Base-by-base conservation (phyloP, 2,888 invertebrate genomes). In the Parnassius mnemosyne region DNA sequence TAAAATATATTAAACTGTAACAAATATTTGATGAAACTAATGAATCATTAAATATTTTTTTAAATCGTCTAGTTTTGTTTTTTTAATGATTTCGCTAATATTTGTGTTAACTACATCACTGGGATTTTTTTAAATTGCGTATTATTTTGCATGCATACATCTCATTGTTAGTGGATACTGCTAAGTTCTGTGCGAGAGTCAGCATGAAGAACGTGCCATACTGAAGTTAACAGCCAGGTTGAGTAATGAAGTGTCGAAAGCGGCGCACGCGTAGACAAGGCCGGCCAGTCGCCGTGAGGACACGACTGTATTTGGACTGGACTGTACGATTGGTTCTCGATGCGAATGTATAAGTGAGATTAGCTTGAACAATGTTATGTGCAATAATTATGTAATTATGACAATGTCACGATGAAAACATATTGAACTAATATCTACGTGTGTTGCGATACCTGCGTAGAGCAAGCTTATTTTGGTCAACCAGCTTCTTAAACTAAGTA, bases 181-280 rank as follows among this genome's bases (percentile, higher is more conserved):
- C 12, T 44, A 44, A 16, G 58, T 52, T 52, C 52, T 47, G 55
- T 52, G 57, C 25, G 25, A 50, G 43, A 50, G 43, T 46, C 56
- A 34, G 34, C 7, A 47, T 57, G 53, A 41, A 61, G 56, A 49
- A 42, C 61, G 53, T 51, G 51, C 52, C 56, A 52, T 52, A 34
- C 56, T 46, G 42, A 50, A 56, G 59, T 63, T 61, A 57, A 53
- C 60, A 20, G 55, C 59, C 46, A 52, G 50, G 73, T 85, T 84
- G 81, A 65, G 84, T 74, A 84, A 85, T 77, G 60, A 58, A 74
- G 64, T 83, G 85, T 86, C 72, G 87, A 85, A 85, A 87, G 85
- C 81, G 47, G 73, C 73, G 75, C 78, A 70, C 71, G 75, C 67
- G 73, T 59, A 49, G 53, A 66, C 87, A 84, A 87, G 87, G 87